Base-by-base conservation (phyloP, 2,797 vertebrate genomes). In the Perodicticus potto region DNA sequence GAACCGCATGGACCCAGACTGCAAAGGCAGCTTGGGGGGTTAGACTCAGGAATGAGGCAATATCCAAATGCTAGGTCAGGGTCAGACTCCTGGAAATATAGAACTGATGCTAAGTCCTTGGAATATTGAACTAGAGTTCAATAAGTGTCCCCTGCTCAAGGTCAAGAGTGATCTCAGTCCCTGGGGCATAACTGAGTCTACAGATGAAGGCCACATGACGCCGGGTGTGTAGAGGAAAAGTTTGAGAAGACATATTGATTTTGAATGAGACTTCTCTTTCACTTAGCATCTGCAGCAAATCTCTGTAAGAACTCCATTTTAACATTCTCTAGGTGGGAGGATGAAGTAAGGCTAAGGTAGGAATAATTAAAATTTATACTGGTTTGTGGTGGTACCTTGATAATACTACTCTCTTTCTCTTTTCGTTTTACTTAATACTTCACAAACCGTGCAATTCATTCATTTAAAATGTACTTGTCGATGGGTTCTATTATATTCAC, bases 161-260 rank as follows among this genome's bases (percentile, higher is more conserved):
- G 76, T 91, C 80, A 96, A 89, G 32, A 77, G 70, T 95, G 74
- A 91, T 85, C 72, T 97, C 63, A 43, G 20, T 65, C 93, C 67
- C 55, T 84, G 27, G 78, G 29, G 32, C 34, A 93, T 37, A 19
- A 43, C 3, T 55, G 53, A 49, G 13, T 93, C 80, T 93, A 17
- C 53, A 93, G 57, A 49, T 16, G 85, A 3, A 92, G 20, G 57
- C 19, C 55, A 59, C 12, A 17, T 34, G 27, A 93, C 29, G 43
- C 8, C n/a, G 77, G 74, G 76, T 93, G 6, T 20, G 3, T 88
- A 10, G 16, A 91, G 92, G 34, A 67, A 85, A 86, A 53, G 67
- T 34, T 70, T 82, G 40, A 95, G 43, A 74, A 91, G 88, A 81
- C 43, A 67, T 29, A 65, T 25, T 91, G 40, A 59, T 89, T 97